phyloP scores from a whole-genome alignment of 2,113 vertebrate genomes.

The Hydrolagus affinis region DNA sequence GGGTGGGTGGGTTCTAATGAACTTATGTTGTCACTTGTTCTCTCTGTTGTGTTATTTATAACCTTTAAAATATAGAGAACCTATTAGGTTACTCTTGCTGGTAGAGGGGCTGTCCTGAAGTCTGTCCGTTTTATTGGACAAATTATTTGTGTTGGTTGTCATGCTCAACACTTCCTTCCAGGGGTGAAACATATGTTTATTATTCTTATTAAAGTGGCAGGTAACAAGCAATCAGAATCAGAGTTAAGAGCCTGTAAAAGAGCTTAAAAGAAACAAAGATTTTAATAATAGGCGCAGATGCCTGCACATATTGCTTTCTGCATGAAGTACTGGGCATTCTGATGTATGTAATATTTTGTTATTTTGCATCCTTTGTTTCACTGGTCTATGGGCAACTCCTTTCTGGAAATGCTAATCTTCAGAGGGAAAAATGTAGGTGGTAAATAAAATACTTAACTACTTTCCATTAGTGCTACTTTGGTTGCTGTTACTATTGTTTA shows the following conservation, averaged over 20 bases:
- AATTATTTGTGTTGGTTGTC: conserved; percentile 48
- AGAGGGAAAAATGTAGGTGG: conserved; percentile 49
- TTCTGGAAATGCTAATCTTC: conserved; percentile 38
- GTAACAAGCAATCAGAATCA: conserved; percentile 10
- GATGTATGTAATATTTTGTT: conserved; percentile 48
- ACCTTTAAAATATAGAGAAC: conserved; percentile 35
- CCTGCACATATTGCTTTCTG: conserved; percentile 36
- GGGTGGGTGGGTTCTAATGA: conserved; percentile 21
- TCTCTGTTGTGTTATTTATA: conserved; percentile 39
- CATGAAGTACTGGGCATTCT: conserved; percentile 38
- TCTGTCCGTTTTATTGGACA: conserved; percentile 37
- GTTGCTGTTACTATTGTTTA: not conserved
- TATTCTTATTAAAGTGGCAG: conserved; percentile 28
- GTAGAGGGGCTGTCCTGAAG: conserved; percentile 37
- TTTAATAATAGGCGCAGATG: conserved; percentile 37
- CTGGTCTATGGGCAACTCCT: conserved; percentile 48
- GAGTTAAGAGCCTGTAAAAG: conserved; percentile 27
- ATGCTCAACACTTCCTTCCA: conserved; percentile 44
- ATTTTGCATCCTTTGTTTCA: conserved; percentile 45
- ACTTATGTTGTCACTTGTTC: conserved; percentile 36
- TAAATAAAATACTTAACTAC: not conserved
- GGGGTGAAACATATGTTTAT: conserved; percentile 36
- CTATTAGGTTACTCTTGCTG: conserved; percentile 22
- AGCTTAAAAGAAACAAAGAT: conserved; percentile 31
- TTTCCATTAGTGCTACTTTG: not conserved